Base-by-base conservation (phyloP, 2,113 vertebrate genomes). In the Odobenus rosmarus region DNA sequence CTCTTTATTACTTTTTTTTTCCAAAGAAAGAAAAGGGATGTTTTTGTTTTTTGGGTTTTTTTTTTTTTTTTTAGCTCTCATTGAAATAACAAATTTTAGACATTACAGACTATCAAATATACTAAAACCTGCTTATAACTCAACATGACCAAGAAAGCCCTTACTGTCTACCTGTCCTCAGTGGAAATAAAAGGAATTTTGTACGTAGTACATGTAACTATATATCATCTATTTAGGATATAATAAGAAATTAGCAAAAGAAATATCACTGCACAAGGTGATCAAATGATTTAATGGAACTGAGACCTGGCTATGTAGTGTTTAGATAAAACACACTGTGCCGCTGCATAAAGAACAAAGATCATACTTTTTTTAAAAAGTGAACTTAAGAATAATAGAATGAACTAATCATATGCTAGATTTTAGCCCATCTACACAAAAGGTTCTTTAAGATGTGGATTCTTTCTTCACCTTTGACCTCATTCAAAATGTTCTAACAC, bases 131-230 rank as follows among this genome's bases (percentile, higher is more conserved):
- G 14, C 39, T 67, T 85, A 2, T 85, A 53, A 24, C 81, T 96
- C 49, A 88, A n/a, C 26, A 69, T 11, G 0, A 89, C 49, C 18
- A 76, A 84, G 36, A 87, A 82, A 55, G 10, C 31, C 55, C 42
- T 83, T 49, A 62, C 26, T 33, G 23, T 14, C 31, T 84, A 42
- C 53, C 19, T 77, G 53, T 64, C 10, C 23, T 69, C 21, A 42
- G 55, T 46, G 61, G 96, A 76, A 95, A 67, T 74, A 92, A 93
- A 69, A 84, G 21, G 1, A 79, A 81, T 74, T 92, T 94, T 89
- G 21, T 64, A 33, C 26, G 21, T 36, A 79, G 26, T 46, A 21
- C 49, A n/a, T 24, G 49, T 71, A 90, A 82, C 10, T 93, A 11
- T 61, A 2, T 33, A 57, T 85, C 81, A 39, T 79, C 57, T 55